Evolutionary conservation across 2,888 invertebrate genomes (phyloP).

Genomic region (Acleris laterana): DNA sequence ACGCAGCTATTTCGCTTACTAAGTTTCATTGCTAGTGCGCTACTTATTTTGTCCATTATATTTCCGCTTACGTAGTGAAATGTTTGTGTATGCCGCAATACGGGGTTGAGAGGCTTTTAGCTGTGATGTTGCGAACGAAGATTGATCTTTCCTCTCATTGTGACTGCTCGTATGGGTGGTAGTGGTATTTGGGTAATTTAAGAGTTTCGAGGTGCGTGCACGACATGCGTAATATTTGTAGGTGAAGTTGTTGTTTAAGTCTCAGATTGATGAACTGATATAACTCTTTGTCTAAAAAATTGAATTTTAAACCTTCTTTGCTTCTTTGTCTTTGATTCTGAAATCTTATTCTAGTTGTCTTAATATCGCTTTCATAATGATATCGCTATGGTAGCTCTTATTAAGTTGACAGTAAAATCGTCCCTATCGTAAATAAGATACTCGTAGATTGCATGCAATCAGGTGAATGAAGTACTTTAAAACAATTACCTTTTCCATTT

Average conservation of each 20-base stretch:
- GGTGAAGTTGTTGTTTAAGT: no score
- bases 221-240: not conserved
- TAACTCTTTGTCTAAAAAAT: no score
- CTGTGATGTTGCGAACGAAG: constrained; percentile 2
- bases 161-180: not conserved
- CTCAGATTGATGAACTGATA: no score
- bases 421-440: no score
- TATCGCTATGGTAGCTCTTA: no score
- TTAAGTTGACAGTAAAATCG: no score
- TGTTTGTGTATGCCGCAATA: constrained; percentile 15
- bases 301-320: no score
- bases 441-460: no score
- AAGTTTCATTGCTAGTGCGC: constrained; percentile 32
- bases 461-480: not conserved
- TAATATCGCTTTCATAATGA: no score
- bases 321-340: no score
- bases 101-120: not conserved
- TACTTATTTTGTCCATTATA: constrained; percentile 29
- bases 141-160: constrained; percentile 2
- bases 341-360: no score
- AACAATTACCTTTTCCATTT: no score
- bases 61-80: constrained; percentile 20
- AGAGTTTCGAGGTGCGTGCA: not conserved
- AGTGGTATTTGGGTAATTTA: not conserved
- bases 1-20: constrained; percentile 33